phyloP scores from a whole-genome alignment of 2,113 vertebrate species.

The Limnothrissa miodon region DNA sequence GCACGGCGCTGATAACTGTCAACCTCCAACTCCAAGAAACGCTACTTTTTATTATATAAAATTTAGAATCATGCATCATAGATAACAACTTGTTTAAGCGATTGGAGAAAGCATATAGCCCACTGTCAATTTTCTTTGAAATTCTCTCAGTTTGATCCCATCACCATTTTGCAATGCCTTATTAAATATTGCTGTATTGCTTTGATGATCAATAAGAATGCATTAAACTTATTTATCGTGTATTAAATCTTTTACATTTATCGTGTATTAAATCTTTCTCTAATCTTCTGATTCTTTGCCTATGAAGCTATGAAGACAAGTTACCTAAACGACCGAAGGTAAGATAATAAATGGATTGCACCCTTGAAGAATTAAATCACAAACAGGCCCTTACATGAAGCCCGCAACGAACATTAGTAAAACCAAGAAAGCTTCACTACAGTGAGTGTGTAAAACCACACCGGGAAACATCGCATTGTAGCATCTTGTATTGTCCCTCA shows the following conservation, averaged over 20 bases:
- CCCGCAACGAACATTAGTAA: constrained; percentile 70
- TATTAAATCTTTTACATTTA: neutral
- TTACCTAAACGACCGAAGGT: constrained; percentile 22
- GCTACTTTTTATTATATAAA: constrained; percentile 48
- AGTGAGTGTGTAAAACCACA: constrained; percentile 58
- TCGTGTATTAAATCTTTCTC: constrained; percentile 18
- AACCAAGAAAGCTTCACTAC: constrained; percentile 70
- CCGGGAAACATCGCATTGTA: neutral
- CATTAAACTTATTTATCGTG: neutral
- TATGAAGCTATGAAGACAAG: constrained; percentile 22
- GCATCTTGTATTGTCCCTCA: neutral
- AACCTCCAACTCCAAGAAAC: constrained; percentile 70
- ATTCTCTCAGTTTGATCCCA: neutral
- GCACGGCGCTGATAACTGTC: constrained; percentile 89
- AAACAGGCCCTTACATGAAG: constrained; percentile 72
- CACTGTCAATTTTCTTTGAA: neutral
- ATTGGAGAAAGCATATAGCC: neutral
- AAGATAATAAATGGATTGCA: constrained; percentile 54
- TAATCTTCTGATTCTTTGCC: no score
- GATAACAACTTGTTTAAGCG: neutral
- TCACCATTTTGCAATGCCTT: neutral
- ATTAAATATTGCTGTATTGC: neutral
- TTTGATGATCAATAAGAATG: neutral
- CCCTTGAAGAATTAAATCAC: constrained; percentile 75
- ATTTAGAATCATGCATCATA: constrained; percentile 17